These are phyloP conservation scores for Lethenteron reissneri DNA, from an alignment of 2,113 vertebrate species.

Conservation along the genomic window DNA sequence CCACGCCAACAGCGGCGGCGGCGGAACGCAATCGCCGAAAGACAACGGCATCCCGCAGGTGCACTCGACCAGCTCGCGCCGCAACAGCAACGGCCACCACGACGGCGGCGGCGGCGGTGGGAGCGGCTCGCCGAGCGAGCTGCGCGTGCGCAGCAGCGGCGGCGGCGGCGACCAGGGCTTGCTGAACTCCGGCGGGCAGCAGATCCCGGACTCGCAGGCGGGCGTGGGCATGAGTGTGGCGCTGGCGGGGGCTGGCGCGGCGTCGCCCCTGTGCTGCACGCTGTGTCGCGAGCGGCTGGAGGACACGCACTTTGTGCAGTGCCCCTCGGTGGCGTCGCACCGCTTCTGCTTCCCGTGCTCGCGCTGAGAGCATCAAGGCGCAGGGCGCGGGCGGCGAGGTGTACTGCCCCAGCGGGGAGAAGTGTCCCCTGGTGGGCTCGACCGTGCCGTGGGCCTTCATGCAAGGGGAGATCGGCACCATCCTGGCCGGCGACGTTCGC, in stretches of 20 bases:
- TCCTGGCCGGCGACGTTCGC: slow-evolving; percentile 69
- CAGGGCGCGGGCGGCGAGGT: slow-evolving; percentile 71
- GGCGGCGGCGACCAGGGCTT: slow-evolving; percentile 20
- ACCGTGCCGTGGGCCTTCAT: slow-evolving; percentile 84
- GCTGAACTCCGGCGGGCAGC: slow-evolving; percentile 25
- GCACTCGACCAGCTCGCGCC: too few relatives aligned
- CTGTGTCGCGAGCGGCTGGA: slow-evolving; percentile 81
- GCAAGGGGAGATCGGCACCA: slow-evolving; percentile 73
- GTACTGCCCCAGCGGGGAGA: slow-evolving; percentile 71
- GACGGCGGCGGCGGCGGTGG: too few relatives aligned
- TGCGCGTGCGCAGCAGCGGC: too few relatives aligned
- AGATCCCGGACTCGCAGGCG: too few relatives aligned
- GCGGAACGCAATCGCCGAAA: too few relatives aligned
- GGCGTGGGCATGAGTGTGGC: too few relatives aligned
- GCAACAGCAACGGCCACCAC: too few relatives aligned
- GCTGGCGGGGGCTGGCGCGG: slow-evolving; percentile 43
- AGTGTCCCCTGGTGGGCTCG: slow-evolving; percentile 65
- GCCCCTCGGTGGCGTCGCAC: slow-evolving; percentile 63
- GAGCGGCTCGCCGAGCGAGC: too few relatives aligned
- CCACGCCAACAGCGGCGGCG: too few relatives aligned
- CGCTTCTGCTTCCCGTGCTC: slow-evolving; percentile 77
- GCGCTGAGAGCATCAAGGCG: slow-evolving; percentile 69
- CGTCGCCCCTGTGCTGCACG: slow-evolving; percentile 62
- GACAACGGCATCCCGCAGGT: too few relatives aligned
- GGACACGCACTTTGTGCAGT: slow-evolving; percentile 76